Conservation (phyloP, 2,888 invertebrate species). For the Halictus ligatus region DNA sequence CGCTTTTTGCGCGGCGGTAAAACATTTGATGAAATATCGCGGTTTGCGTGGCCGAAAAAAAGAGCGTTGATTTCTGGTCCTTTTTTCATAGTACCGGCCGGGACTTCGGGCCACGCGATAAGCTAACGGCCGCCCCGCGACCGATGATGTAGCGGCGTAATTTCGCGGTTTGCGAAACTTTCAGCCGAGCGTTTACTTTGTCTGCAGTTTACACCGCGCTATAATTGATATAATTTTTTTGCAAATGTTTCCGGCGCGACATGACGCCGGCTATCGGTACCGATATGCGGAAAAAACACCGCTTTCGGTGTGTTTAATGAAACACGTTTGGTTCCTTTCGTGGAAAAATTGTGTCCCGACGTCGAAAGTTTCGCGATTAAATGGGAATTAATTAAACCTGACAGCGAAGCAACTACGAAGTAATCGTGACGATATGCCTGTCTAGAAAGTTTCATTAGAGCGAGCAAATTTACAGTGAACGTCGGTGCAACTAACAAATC, state of each 20-base stretch:
- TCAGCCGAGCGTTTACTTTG: not conserved
- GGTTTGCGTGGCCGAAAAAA: conserved; percentile 15
- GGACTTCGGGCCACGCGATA: conserved; percentile 20
- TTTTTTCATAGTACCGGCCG: not conserved
- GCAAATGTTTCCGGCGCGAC: not conserved
- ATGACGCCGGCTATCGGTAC: not conserved
- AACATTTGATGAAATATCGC: conserved; percentile 40
- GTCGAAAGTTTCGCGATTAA: not conserved
- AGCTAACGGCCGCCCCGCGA: conserved; percentile 1
- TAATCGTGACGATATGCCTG: conserved; percentile 1
- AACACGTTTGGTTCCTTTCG: not conserved
- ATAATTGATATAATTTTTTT: conserved; percentile 3
- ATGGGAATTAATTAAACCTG: not conserved
- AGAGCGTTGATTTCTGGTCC: conserved; percentile 8
- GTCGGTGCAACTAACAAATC: not conserved
- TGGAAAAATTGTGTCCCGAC: not conserved
- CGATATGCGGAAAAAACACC: not conserved
- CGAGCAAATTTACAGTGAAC: conserved; percentile 8
- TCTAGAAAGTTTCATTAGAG: conserved; percentile 4
- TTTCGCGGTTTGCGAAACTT: not conserved
- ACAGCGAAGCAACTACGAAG: not conserved
- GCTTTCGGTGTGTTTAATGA: not conserved
- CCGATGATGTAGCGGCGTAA: conserved; percentile 10
- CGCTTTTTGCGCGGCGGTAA: not conserved
- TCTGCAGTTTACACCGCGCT: not conserved